A percentile compares a stretch with the other conserved stretches of the same genome.
phyloP scores from a whole-genome alignment of 2,888 invertebrate genomes.

The Nebria salina region DNA sequence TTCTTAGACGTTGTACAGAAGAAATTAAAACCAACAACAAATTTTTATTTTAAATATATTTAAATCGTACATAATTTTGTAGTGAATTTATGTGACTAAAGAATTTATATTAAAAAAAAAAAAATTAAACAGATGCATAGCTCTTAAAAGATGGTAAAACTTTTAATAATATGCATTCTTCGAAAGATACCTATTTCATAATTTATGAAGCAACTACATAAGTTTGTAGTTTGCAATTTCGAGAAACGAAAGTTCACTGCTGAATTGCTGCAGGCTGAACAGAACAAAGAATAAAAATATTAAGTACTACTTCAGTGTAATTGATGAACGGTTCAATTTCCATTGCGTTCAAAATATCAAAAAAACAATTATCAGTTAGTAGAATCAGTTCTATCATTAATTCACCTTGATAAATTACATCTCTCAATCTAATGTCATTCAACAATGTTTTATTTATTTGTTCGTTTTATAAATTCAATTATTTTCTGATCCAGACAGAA shows the following conservation, averaged over 20 bases:
- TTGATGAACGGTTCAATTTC: constrained; percentile 39
- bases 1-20: no score
- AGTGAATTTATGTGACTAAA: no score
- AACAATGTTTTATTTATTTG: constrained; percentile 5
- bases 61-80: no score
- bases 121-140: background rate
- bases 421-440: constrained; percentile 8
- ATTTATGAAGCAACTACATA: constrained; percentile 18
- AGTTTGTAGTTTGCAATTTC: constrained; percentile 17
- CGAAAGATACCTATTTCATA: constrained; percentile 9
- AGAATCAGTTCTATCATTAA: constrained; percentile 35
- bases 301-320: constrained; percentile 18
- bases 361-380: constrained; percentile 42
- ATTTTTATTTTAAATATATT: no score
- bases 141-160: background rate
- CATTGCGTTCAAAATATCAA: constrained; percentile 40
- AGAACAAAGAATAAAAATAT: background rate
- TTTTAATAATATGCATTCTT: constrained; percentile 15
- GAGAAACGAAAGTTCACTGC: constrained; percentile 6
- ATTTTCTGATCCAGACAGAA: constrained; percentile 18
- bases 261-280: background rate
- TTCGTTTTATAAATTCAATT: constrained; percentile 28
- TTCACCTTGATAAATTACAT: constrained; percentile 42
- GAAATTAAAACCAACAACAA: no score
- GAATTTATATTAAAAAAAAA: background rate